phyloP scores from a whole-genome alignment of 2,797 vertebrate species.

The Crenichthys baileyi region DNA sequence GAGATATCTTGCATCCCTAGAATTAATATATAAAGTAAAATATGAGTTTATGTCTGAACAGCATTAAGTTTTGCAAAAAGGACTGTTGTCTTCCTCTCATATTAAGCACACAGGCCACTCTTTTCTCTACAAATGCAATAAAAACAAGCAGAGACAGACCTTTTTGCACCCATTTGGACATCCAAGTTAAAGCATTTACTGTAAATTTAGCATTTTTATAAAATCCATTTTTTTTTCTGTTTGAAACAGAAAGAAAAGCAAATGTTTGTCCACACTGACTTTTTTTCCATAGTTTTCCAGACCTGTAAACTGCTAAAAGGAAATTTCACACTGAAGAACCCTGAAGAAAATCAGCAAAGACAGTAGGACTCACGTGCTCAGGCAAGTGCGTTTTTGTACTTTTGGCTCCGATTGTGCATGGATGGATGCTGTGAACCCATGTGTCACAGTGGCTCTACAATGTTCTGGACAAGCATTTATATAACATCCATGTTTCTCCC shows the following conservation, averaged over 20 bases:
- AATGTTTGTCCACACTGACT: neutral
- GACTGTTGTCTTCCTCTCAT: neutral
- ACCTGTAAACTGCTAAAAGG: neutral
- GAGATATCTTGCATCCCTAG: neutral
- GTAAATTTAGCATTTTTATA: neutral
- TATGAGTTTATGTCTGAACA: neutral
- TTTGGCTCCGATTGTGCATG: constrained; percentile 42
- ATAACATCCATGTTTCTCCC: constrained; percentile 68
- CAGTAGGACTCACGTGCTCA: neutral
- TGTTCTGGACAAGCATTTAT: constrained; percentile 54
- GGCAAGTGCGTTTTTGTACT: constrained; percentile 16
- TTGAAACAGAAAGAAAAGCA: neutral
- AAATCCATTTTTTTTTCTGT: neutral
- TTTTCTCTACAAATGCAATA: neutral
- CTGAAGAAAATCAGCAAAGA: neutral
- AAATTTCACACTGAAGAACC: neutral
- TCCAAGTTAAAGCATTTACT: neutral
- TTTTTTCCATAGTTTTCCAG: neutral
- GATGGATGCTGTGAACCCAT: constrained; percentile 71
- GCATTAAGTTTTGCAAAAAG: neutral
- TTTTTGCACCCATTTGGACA: neutral
- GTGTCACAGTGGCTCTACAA: constrained; percentile 64
- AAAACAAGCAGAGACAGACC: too few species aligned
- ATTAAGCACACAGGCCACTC: neutral
- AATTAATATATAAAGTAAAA: neutral